Base-by-base conservation (phyloP, 2,113 vertebrate genomes). In the Lipophrys pholis region DNA sequence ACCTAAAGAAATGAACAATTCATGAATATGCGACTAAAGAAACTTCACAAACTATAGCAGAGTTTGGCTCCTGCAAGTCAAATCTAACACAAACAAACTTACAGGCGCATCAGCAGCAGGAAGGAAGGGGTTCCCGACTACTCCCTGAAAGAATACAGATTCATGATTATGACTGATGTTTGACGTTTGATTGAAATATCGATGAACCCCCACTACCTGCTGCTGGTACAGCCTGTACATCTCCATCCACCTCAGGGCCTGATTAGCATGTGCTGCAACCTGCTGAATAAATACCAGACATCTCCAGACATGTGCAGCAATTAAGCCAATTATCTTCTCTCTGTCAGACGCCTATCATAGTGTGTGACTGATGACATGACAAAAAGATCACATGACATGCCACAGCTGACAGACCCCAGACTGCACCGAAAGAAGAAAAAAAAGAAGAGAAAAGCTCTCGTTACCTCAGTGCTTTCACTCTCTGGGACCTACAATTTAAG, bases 171-270 rank as follows among this genome's bases (percentile, higher is more conserved):
- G 21, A 42, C 16, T 58, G 15, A 58, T 36, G 2, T 59, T 56
- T 41, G 36, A 36, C 40, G 6, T 2, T 39, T 54, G 46, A 50
- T 21, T 45, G 1, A 70, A 72, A 38, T 14, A 39, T 36, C 46
- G 57, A 1, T 63, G 11, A 42, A 43, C 11, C 42, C 30, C 21
- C 8, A 14, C 70, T 85, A 93, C 93, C 92, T 92, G 92, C 78
- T 93, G 92, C 84, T 83, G 88, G 63, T 87, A 88, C 40, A 92
- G 36, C 66, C 93, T 87, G 84, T 91, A 90, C 62, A 94, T 68
- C 73, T 93, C 90, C 92, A 93, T 94, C 86, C 90, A 85, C 83
- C 89, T 88, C 68, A 92, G 75, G 81, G 89, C 92, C 39, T 79
- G 81, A 80, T 93, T 91, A 74, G 91, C 89, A 83, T 93, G 89